phyloP scores from a whole-genome alignment of 2,888 invertebrate species.

The Chymomyza caudatula region DNA sequence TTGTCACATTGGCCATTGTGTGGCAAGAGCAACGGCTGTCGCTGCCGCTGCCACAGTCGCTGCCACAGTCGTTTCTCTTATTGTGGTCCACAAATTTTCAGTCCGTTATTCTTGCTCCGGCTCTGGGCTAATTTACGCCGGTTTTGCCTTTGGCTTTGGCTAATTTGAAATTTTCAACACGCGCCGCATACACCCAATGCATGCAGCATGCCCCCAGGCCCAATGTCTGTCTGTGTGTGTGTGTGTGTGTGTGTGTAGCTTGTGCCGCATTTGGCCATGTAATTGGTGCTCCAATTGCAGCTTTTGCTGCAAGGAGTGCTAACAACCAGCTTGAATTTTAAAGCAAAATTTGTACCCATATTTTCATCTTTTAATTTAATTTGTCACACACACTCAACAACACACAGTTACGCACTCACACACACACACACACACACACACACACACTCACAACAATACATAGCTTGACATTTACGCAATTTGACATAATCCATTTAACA shows the following conservation, averaged over 20 bases:
- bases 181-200: slow-evolving; percentile 7
- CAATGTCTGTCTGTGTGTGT: not conserved
- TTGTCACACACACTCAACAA: slow-evolving; percentile 37
- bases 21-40: not conserved
- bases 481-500: slow-evolving; percentile 70
- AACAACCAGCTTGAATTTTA: not conserved
- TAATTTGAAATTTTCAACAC: slow-evolving; percentile 45
- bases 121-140: slow-evolving; percentile 21
- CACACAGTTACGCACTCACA: not conserved
- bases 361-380: slow-evolving; percentile 23
- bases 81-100: too few relatives aligned
- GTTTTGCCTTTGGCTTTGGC: slow-evolving; percentile 5
- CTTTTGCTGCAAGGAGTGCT: not conserved
- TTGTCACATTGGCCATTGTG: not conserved
- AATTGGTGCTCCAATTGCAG: slow-evolving; percentile 1
- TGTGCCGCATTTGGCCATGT: slow-evolving; percentile 32
- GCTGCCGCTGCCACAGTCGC: not conserved
- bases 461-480: slow-evolving; percentile 62
- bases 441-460: slow-evolving; percentile 12
- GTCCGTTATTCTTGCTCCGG: too few relatives aligned
- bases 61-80: too few relatives aligned
- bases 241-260: not conserved
- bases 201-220: not conserved
- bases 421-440: not conserved
- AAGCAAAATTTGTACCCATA: not conserved